A percentile compares a stretch with the other conserved stretches of the same genome.
Conservation (phyloP, 2,888 invertebrate species). For the Atherix ibis region DNA sequence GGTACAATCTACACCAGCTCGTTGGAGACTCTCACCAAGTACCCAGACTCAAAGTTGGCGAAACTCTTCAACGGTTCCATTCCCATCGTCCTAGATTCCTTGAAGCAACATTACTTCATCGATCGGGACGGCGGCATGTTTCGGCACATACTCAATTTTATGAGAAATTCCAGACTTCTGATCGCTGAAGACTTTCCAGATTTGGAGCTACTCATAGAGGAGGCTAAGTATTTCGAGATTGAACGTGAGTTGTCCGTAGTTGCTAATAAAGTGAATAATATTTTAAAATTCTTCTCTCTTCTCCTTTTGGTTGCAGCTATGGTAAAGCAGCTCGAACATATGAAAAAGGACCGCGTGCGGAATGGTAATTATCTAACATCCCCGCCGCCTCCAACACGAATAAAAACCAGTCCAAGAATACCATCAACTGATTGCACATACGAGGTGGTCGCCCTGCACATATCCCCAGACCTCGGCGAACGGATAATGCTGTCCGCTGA, state of each 20-base stretch:
- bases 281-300: neutral
- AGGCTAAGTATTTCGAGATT: slow-evolving; percentile 82
- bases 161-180: slow-evolving; percentile 77
- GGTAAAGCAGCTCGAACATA: slow-evolving; percentile 54
- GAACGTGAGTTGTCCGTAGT: slow-evolving; percentile 47
- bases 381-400: slow-evolving; percentile 28
- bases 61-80: slow-evolving; percentile 90
- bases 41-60: slow-evolving; percentile 79
- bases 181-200: slow-evolving; percentile 79
- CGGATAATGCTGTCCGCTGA: slow-evolving; percentile 70
- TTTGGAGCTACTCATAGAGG: slow-evolving; percentile 73
- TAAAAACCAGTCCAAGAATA: slow-evolving; percentile 23
- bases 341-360: slow-evolving; percentile 52
- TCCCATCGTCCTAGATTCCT: slow-evolving; percentile 86
- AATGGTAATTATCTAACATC: slow-evolving; percentile 38
- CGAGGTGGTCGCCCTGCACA: slow-evolving; percentile 66
- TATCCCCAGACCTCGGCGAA: slow-evolving; percentile 67
- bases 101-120: slow-evolving; percentile 98
- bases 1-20: slow-evolving; percentile 95
- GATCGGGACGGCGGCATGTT: slow-evolving; percentile 97
- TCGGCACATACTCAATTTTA: slow-evolving; percentile 90
- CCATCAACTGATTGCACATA: slow-evolving; percentile 35
- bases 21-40: slow-evolving; percentile 89
- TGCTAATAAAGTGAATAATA: neutral
- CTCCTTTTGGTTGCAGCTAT: slow-evolving; percentile 39